These are phyloP conservation scores for Crepidodera aurea DNA, from an alignment of 2,888 invertebrate species.

Conservation along the genomic window DNA sequence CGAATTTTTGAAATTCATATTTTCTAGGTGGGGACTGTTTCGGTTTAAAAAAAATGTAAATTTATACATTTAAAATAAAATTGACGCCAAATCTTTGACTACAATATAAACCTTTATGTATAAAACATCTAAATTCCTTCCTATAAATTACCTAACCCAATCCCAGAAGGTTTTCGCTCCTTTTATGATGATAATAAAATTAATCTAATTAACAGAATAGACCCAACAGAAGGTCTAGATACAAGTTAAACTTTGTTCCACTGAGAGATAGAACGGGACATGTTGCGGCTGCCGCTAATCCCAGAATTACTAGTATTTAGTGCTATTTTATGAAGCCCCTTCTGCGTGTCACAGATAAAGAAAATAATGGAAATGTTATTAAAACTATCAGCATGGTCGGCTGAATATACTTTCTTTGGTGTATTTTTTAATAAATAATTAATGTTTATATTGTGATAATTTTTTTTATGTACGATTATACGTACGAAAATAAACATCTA, in stretches of 20 bases:
- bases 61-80: no score
- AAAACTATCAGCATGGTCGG: neutral
- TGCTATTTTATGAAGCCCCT: constrained; percentile 32
- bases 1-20: no score
- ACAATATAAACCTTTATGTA: no score
- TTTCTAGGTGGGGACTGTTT: no score
- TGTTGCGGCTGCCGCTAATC: constrained; percentile 38
- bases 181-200: constrained; percentile 29
- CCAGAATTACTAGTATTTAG: constrained; percentile 39
- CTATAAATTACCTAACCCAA: constrained; percentile 26
- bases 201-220: constrained; percentile 34
- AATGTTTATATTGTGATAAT: no score
- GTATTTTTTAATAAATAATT: no score
- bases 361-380: constrained; percentile 34
- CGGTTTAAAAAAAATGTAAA: no score
- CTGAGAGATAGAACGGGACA: constrained; percentile 31
- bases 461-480: no score
- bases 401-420: neutral
- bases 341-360: constrained; percentile 37
- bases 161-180: constrained; percentile 20
- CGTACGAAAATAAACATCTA: no score
- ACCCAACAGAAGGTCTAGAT: constrained; percentile 26
- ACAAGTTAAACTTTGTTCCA: constrained; percentile 28
- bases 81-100: no score
- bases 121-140: constrained; percentile 19